Base-by-base conservation (phyloP, 2,888 invertebrate species). In the Brachycybe producta region DNA sequence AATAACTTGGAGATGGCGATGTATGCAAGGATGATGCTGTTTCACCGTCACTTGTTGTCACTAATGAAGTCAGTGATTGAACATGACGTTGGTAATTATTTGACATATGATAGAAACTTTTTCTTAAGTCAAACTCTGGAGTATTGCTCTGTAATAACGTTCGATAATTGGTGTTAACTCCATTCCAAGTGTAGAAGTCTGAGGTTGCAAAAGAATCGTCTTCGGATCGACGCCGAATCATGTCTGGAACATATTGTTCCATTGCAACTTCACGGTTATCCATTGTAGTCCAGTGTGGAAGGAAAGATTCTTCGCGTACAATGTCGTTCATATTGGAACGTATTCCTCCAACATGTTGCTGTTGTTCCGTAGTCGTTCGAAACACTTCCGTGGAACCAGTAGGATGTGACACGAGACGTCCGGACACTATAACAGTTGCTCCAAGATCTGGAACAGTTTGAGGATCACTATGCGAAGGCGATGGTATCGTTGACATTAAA, bases 1-100 rank as follows among this genome's bases (percentile, higher is more conserved):
- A 67, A 84, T 84, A 32, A 85, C 68, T 60, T 85, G n/a, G n/a
- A n/a, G n/a, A n/a, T 3, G 42, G 42, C n/a, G 42, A 42, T 17
- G 17, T 13, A 15, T 26, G 26, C 8, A 19, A 17, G 19, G 15
- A 11, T 11, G 42, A 42, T 8, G 15, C 27, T n/a, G 42, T 23
- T n/a, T n/a, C n/a, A n/a, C n/a, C n/a, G n/a, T n/a, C n/a, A n/a
- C n/a, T n/a, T n/a, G n/a, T n/a, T n/a, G n/a, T n/a, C n/a, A n/a
- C n/a, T n/a, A n/a, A n/a, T n/a, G n/a, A n/a, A n/a, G n/a, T n/a
- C n/a, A n/a, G n/a, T n/a, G n/a, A n/a, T n/a, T n/a, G n/a, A n/a
- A n/a, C n/a, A n/a, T n/a, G n/a, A 11, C 13, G 15, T 26, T 23
- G 24, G 23, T 11, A 15, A 19, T 2, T 8, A 8, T n/a, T 7